These are phyloP conservation scores for Trachymyrmex cornetzi DNA, from an alignment of 1,140 invertebrate genomes.

Conservation along the genomic window DNA sequence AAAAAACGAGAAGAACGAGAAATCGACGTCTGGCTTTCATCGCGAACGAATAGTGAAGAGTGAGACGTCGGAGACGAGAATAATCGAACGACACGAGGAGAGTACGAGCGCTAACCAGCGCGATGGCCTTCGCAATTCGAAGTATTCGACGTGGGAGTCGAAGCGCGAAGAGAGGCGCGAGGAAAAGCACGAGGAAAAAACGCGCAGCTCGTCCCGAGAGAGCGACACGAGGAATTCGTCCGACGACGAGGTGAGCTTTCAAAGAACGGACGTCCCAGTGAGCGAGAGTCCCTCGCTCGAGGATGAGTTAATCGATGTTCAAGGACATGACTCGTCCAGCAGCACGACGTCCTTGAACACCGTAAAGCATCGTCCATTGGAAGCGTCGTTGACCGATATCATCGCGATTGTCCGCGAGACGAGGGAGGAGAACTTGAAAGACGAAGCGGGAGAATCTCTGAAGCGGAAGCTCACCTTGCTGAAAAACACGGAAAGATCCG, in stretches of 20 bases:
- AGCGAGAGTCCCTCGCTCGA: conserved; percentile 4
- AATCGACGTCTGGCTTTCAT: not conserved
- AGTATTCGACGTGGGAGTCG: conserved; percentile 44
- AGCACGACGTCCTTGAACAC: conserved; percentile 87
- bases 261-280: not conserved
- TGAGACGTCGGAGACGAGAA: conserved; percentile 38
- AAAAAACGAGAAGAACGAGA: not conserved
- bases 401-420: conserved; percentile 79
- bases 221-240: conserved; percentile 10
- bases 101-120: conserved; percentile 17
- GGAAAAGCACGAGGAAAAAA: conserved; percentile 62
- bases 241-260: not conserved
- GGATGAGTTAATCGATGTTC: conserved; percentile 72
- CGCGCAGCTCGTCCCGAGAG: conserved; percentile 27
- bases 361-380: conserved; percentile 85
- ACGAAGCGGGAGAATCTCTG: conserved; percentile 61
- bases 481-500: conserved; percentile 48
- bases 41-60: conserved; percentile 36
- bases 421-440: conserved; percentile 50
- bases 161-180: conserved; percentile 58
- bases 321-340: conserved; percentile 84
- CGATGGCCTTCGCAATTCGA: not conserved
- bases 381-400: conserved; percentile 81
- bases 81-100: not conserved
- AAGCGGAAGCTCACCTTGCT: conserved; percentile 70